These are phyloP conservation scores for Philotrypesis tridentata DNA, from an alignment of 1,140 invertebrate genomes.

Conservation along the genomic window DNA sequence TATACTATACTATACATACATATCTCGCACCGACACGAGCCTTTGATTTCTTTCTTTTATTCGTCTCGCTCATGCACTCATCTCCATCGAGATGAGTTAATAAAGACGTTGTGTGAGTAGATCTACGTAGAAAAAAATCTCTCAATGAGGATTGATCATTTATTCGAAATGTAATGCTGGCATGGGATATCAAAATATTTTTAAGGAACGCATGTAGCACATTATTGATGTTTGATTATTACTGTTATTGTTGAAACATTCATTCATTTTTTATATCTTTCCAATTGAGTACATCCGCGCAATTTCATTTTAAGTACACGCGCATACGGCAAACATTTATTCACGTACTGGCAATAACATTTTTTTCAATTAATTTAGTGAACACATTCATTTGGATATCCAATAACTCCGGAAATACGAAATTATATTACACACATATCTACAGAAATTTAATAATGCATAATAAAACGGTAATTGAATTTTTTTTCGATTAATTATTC, in stretches of 20 bases:
- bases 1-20: no score
- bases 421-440: background rate
- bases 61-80: background rate
- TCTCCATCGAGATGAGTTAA: constrained; percentile 12
- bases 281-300: background rate
- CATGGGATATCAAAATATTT: constrained; percentile 1
- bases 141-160: constrained; percentile 12
- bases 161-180: background rate
- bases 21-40: background rate
- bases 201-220: background rate
- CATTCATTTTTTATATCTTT: background rate
- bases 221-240: background rate
- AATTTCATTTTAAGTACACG: no score
- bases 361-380: background rate
- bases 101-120: background rate
- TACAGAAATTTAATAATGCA: background rate
- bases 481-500: background rate
- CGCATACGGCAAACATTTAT: background rate
- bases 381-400: background rate
- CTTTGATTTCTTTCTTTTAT: constrained; percentile 1
- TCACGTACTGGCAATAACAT: background rate
- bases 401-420: background rate
- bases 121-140: background rate
- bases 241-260: background rate
- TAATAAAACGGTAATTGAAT: background rate